phyloP scores from a whole-genome alignment of 2,888 invertebrate genomes.

The Pandemis cinnamomeana region DNA sequence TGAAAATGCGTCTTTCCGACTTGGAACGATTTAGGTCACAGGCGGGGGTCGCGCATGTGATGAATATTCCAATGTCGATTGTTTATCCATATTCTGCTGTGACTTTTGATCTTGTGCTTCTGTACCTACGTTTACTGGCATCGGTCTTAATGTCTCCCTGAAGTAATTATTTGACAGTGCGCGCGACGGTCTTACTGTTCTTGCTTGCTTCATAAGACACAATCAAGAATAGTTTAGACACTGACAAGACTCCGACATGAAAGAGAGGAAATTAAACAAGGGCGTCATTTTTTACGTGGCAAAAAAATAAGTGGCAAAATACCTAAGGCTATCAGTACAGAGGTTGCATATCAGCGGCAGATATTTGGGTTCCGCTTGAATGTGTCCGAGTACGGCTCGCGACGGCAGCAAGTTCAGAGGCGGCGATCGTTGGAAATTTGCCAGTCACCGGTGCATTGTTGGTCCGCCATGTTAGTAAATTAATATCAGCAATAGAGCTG shows the following conservation, averaged over 20 bases:
- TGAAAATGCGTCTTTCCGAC: conserved; percentile 40
- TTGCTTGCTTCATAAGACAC: neutral
- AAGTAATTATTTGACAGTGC: conserved; percentile 1
- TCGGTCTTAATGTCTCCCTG: neutral
- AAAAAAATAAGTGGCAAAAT: neutral
- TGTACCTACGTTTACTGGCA: neutral
- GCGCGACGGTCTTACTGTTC: neutral
- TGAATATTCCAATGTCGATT: conserved; percentile 41
- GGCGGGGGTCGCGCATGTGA: conserved; percentile 36
- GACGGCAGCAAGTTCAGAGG: conserved; percentile 47
- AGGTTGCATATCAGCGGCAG: conserved; percentile 60
- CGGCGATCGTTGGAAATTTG: conserved; percentile 66
- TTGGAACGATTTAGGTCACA: conserved; percentile 40
- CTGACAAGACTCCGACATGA: too few species aligned
- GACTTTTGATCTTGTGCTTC: conserved; percentile 20
- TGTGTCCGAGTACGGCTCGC: conserved; percentile 52
- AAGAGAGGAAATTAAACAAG: too few species aligned
- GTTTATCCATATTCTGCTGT: conserved; percentile 39
- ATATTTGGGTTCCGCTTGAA: conserved; percentile 61
- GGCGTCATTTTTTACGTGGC: too few species aligned
- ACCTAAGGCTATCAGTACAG: conserved; percentile 21
- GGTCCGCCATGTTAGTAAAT: conserved; percentile 72
- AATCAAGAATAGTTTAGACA: neutral
- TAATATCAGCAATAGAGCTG: conserved; percentile 72
- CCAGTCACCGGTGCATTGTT: conserved; percentile 72